A percentile compares a stretch with the other conserved stretches of the same genome.
Conservation (phyloP, 2,797 vertebrate species). For the Acanthopagrus latus region DNA sequence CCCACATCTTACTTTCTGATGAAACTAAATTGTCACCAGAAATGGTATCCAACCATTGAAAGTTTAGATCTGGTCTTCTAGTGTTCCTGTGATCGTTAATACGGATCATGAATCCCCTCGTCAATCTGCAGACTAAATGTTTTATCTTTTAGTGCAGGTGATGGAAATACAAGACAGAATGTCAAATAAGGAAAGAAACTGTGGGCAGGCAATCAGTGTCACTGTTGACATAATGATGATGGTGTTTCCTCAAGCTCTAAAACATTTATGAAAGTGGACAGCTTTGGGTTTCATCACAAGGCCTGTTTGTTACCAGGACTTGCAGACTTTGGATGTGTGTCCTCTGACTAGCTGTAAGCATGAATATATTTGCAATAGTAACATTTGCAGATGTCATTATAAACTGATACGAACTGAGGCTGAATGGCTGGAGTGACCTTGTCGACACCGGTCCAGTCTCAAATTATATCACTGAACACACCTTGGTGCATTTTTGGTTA, state of each 20-base stretch:
- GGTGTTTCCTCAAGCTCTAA: not conserved
- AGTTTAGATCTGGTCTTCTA: too few relatives aligned
- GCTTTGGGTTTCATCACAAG: constrained; percentile 1
- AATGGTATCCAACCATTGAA: too few relatives aligned
- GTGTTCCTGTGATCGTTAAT: too few relatives aligned
- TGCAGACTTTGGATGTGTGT: not conserved
- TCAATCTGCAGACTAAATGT: too few relatives aligned
- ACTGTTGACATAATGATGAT: constrained; percentile 4
- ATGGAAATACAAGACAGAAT: not conserved
- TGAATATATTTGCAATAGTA: constrained; percentile 36
- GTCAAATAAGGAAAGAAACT: not conserved
- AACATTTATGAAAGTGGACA: constrained; percentile 8
- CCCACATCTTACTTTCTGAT: too few relatives aligned
- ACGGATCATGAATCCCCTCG: too few relatives aligned
- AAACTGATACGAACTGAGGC: not conserved
- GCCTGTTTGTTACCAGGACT: constrained; percentile 23
- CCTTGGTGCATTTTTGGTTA: not conserved
- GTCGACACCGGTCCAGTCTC: constrained; percentile 2
- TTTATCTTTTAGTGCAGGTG: not conserved
- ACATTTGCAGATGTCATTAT: constrained; percentile 18
- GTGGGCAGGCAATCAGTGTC: not conserved
- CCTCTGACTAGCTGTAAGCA: constrained; percentile 13
- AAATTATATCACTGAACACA: not conserved
- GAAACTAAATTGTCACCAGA: too few relatives aligned
- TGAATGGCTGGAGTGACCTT: constrained; percentile 35